Percentiles rank a stretch among this genome's conserved stretches.
phyloP scores from a whole-genome alignment of 2,113 vertebrate species.

The Tichodroma muraria region DNA sequence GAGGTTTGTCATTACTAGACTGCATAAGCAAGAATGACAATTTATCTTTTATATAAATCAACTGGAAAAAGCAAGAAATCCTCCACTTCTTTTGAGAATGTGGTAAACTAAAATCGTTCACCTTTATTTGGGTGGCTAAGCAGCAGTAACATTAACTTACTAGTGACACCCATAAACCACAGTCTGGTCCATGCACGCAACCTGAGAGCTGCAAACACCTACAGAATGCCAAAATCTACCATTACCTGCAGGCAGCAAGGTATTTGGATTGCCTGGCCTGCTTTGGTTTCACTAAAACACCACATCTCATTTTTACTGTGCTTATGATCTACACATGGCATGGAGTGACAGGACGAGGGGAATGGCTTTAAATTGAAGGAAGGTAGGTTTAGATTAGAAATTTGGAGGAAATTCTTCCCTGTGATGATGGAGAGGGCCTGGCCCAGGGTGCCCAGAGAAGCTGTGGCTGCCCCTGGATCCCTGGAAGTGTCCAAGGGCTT shows the following conservation, averaged over 20 bases:
- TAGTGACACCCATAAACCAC: not conserved
- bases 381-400: not conserved
- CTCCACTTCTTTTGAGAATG: not conserved
- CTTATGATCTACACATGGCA: not conserved
- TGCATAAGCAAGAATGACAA: not conserved
- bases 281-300: not conserved
- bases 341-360: fast-evolving
- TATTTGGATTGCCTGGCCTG: fast-evolving
- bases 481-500: not conserved
- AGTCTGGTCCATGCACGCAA: not conserved
- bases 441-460: not conserved
- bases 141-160: not conserved
- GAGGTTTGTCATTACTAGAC: conserved; percentile 50
- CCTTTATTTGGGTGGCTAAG: not conserved
- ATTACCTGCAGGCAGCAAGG: not conserved
- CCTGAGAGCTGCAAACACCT: not conserved
- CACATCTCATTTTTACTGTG: not conserved
- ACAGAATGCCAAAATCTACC: not conserved
- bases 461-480: not conserved
- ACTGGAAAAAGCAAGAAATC: not conserved
- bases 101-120: not conserved
- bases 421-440: not conserved
- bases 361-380: not conserved
- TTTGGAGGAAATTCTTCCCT: not conserved
- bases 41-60: not conserved